Evolutionary conservation across 1,140 invertebrate genomes (phyloP), one percentile per base, ranked within the genome.

Genomic region (Metaphire vulgaris): DNA sequence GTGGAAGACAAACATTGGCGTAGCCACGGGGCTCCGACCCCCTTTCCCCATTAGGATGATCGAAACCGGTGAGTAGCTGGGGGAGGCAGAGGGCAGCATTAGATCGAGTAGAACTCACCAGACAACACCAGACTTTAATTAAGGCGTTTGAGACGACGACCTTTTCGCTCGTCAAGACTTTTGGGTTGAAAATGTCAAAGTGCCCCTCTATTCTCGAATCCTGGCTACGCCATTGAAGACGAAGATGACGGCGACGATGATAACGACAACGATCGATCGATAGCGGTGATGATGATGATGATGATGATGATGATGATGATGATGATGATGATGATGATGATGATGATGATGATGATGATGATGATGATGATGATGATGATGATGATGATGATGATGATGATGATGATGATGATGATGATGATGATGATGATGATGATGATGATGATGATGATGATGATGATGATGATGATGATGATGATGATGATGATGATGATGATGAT

Each of bases 301-400:
- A 56, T 56, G 41, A 56, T 56, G 41, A 56, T 56, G 41, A 56
- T 56, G 41, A 56, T 56, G 41, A 56, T 56, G 41, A 56, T 56
- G 41, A 56, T 56, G 41, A 56, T 56, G 41, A 56, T 56, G 41
- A 56, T 56, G 41, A 56, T 56, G 41, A 21, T 56, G 41, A 56
- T 56, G 41, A 56, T 56, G 41, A 56, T 56, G 41, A 56, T 56
- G 41, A 56, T 56, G 41, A 56, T 56, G 41, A 56, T 56, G 41
- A 56, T 56, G 41, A 56, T 56, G 41, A 56, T 56, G 41, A 56
- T 56, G 41, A 56, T 56, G 41, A 56, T 56, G 41, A 56, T 56
- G 41, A 56, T 56, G 41, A 56, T 56, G 41, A 56, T 56, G 41
- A 56, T 56, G 41, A 56, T 56, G 41, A 56, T 56, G 41, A 56